phyloP scores from a whole-genome alignment of 2,797 vertebrate species.

The Bradypus variegatus region DNA sequence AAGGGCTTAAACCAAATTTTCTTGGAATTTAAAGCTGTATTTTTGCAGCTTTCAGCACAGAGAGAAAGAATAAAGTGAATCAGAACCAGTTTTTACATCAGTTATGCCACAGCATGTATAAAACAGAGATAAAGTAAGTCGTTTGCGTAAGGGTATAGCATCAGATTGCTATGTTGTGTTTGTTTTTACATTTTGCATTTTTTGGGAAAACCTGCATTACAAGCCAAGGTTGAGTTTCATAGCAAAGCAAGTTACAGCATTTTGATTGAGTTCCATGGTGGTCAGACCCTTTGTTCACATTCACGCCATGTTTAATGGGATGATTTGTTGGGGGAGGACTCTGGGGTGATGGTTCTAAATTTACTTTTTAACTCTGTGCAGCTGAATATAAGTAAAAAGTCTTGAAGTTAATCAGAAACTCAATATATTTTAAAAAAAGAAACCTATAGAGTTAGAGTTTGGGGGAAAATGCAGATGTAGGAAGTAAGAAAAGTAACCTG shows the following conservation, averaged over 20 bases:
- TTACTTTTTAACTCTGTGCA: slow-evolving; percentile 64
- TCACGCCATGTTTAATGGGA: slow-evolving; percentile 57
- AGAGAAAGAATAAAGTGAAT: slow-evolving; percentile 28
- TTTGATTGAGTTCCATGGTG: slow-evolving; percentile 48
- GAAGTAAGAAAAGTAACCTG: slow-evolving; percentile 46
- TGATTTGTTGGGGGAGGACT: slow-evolving; percentile 42
- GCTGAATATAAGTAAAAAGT: slow-evolving; percentile 59
- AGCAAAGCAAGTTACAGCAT: slow-evolving; percentile 44
- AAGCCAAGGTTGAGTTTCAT: slow-evolving; percentile 58
- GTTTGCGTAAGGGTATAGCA: slow-evolving; percentile 67
- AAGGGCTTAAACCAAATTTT: slow-evolving; percentile 29
- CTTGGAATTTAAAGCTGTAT: slow-evolving; percentile 37
- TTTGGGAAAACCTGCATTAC: not conserved
- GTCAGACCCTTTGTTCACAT: slow-evolving; percentile 43
- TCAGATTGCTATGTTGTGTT: slow-evolving; percentile 44
- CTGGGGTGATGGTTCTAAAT: slow-evolving; percentile 60
- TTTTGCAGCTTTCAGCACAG: slow-evolving; percentile 28
- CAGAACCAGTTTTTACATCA: not conserved
- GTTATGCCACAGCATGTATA: slow-evolving; percentile 24
- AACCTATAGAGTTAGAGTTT: not conserved
- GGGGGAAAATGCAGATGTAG: not conserved
- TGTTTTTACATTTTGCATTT: not conserved
- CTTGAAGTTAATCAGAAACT: slow-evolving; percentile 64
- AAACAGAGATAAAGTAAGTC: slow-evolving; percentile 62
- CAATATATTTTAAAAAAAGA: slow-evolving; percentile 53